Percentiles rank a stretch among this genome's conserved stretches.
Evolutionary conservation across 2,888 invertebrate species (phyloP).

Genomic region (Drosophila limbata): DNA sequence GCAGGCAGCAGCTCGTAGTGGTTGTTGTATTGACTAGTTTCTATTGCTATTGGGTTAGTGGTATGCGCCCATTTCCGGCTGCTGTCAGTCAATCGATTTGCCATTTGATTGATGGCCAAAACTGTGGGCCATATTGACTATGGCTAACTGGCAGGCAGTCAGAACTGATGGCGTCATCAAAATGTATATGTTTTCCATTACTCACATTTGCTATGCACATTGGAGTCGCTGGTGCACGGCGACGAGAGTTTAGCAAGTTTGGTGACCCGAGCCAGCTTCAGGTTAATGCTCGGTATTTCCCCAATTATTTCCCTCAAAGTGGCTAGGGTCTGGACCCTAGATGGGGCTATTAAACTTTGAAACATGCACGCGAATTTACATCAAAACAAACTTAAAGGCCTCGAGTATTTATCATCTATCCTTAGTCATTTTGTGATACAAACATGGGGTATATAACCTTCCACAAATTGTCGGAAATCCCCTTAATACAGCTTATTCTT

Average conservation of each 20-base stretch:
- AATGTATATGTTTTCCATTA: conserved; percentile 28
- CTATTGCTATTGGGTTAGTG: conserved; percentile 45
- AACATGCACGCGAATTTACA: conserved; percentile 12
- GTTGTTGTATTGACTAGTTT: conserved; percentile 24
- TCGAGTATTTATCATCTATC: conserved; percentile 9
- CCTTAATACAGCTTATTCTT: not conserved
- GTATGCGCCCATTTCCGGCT: conserved; percentile 53
- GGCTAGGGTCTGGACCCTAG: conserved; percentile 8
- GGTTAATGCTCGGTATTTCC: conserved; percentile 55
- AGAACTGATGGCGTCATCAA: conserved; percentile 35
- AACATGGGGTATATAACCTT: not conserved
- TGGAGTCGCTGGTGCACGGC: conserved; percentile 16
- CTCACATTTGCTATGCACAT: conserved; percentile 47
- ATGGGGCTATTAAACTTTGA: conserved; percentile 38
- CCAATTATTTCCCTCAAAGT: conserved; percentile 37
- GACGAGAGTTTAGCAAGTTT: not conserved
- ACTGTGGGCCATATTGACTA: conserved; percentile 2
- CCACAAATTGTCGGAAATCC: not conserved
- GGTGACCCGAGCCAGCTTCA: not conserved
- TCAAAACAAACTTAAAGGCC: conserved; percentile 20
- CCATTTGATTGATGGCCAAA: conserved; percentile 45
- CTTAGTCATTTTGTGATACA: conserved; percentile 5
- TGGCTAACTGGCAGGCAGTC: not conserved
- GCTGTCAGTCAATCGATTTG: conserved; percentile 37
- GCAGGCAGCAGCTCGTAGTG: not conserved